Base-by-base conservation (phyloP, 2,888 invertebrate species). In the Sarcophaga rosellei region DNA sequence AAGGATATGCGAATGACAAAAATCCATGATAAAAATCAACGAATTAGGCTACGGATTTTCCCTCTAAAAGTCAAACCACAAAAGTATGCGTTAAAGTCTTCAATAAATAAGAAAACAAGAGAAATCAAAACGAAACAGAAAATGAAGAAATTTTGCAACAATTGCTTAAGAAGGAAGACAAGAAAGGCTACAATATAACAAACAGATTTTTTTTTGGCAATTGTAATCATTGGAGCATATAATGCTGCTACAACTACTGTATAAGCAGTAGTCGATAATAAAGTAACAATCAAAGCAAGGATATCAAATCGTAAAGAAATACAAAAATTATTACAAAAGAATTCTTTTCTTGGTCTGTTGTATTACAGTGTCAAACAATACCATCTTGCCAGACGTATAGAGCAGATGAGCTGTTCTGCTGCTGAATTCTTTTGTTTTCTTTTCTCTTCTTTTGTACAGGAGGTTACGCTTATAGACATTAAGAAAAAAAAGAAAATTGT, bases 51-150 rank as follows among this genome's bases (percentile, higher is more conserved):
- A 35, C 35, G 35, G 4, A 35, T 61, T 72, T n/a, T 25, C 25
- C 65, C 35, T 21, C 72, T 77, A 69, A 81, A 86, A 81, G 77
- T 84, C 74, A 86, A 84, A 84, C 86, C 86, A 70, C 86, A 86
- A 81, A 81, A 81, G 62, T 83, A 72, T 69, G 15, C 59, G 63
- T 62, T 83, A 77, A 86, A 83, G 69, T 66, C 66, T 8, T 74
- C 77, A 84, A 65, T 70, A 81, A 86, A 86, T 86, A 81, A 69
- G 81, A 86, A 84, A 84, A 84, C 78, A 86, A 86, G 78, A 83
- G 77, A 84, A 45, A 86, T 66, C 62, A 70, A 81, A 86, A 72
- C 23, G n/a, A 21, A 74, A 72, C 68, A 73, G 68, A 69, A 61
- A 17, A 25, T 61, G 20, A 59, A 73, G 11, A 47, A 25, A 57